These are phyloP conservation scores for Protonemura montana DNA, from an alignment of 2,888 invertebrate genomes.

Conservation along the genomic window DNA sequence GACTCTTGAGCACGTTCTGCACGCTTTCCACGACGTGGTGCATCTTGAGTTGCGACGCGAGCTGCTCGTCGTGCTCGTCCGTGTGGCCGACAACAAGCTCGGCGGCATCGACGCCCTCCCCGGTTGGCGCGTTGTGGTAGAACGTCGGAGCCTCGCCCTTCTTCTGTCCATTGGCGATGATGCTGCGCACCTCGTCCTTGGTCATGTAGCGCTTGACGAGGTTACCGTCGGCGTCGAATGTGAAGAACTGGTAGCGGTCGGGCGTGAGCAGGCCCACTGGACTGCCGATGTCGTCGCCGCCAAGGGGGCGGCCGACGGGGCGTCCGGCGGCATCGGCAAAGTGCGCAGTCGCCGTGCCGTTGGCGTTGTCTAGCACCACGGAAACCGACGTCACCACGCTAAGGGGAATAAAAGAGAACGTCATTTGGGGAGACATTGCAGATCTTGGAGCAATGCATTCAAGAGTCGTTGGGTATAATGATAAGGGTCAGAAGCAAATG, in stretches of 20 bases:
- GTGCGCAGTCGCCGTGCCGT: constrained; percentile 66
- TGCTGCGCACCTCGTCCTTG: constrained; percentile 81
- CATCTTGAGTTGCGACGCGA: constrained; percentile 57
- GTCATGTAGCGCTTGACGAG: constrained; percentile 85
- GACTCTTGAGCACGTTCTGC: constrained; percentile 82
- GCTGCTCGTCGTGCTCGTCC: constrained; percentile 52
- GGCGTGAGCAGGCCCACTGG: constrained; percentile 82
- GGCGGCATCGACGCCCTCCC: constrained; percentile 62
- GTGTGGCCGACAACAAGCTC: constrained; percentile 65
- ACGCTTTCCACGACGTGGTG: constrained; percentile 84
- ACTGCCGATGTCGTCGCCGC: constrained; percentile 61
- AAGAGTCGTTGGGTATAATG: no score
- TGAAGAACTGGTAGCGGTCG: constrained; percentile 86
- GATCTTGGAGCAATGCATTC: no score
- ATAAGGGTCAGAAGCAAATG: no score
- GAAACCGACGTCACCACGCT: constrained; percentile 73
- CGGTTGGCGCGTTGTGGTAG: constrained; percentile 61
- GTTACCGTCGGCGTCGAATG: constrained; percentile 84
- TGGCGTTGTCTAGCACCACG: constrained; percentile 65
- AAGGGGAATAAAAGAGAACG: constrained; percentile 54
- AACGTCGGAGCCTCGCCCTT: constrained; percentile 58
- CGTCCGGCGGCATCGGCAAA: constrained; percentile 75
- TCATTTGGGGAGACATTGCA: no score
- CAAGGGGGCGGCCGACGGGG: constrained; percentile 70
- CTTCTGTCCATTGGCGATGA: constrained; percentile 79